These are phyloP conservation scores for Cynaeus angustus DNA, from an alignment of 2,888 invertebrate species.

Conservation along the genomic window DNA sequence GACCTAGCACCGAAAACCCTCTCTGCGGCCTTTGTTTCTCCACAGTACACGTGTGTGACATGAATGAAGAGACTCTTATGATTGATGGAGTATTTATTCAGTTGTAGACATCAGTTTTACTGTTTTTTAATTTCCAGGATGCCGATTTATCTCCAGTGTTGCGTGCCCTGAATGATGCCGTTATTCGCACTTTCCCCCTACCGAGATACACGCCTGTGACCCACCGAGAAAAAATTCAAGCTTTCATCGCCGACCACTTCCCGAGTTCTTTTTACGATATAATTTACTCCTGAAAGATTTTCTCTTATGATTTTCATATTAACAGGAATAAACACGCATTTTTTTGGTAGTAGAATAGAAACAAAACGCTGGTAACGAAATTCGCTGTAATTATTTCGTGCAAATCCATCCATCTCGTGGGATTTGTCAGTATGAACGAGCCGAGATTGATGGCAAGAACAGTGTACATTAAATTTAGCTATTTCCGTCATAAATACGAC, in stretches of 20 bases:
- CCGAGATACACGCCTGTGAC: slow-evolving; percentile 89
- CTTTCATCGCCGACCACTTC: slow-evolving; percentile 86
- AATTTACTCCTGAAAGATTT: slow-evolving; percentile 74
- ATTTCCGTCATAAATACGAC: slow-evolving; percentile 14
- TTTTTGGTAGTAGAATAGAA: slow-evolving; percentile 17
- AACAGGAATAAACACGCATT: too few relatives aligned
- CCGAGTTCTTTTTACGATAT: slow-evolving; percentile 88
- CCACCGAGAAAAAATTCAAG: slow-evolving; percentile 85
- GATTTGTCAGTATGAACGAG: slow-evolving; percentile 19
- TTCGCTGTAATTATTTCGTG: slow-evolving; percentile 13
- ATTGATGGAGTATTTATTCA: slow-evolving; percentile 7
- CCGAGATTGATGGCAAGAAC: slow-evolving; percentile 20
- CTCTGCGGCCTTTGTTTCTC: too few relatives aligned
- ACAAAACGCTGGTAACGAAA: background rate
- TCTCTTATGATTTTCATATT: too few relatives aligned
- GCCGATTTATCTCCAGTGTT: slow-evolving; percentile 85
- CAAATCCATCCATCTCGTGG: slow-evolving; percentile 26
- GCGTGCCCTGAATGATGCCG: slow-evolving; percentile 84
- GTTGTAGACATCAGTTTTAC: background rate
- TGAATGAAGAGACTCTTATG: slow-evolving; percentile 6
- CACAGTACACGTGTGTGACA: background rate
- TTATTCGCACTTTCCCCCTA: slow-evolving; percentile 87
- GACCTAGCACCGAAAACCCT: too few relatives aligned
- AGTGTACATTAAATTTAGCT: slow-evolving; percentile 7
- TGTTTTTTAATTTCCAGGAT: slow-evolving; percentile 73